Conservation (phyloP, 2,888 invertebrate species). For the Eupithecia abbreviata region DNA sequence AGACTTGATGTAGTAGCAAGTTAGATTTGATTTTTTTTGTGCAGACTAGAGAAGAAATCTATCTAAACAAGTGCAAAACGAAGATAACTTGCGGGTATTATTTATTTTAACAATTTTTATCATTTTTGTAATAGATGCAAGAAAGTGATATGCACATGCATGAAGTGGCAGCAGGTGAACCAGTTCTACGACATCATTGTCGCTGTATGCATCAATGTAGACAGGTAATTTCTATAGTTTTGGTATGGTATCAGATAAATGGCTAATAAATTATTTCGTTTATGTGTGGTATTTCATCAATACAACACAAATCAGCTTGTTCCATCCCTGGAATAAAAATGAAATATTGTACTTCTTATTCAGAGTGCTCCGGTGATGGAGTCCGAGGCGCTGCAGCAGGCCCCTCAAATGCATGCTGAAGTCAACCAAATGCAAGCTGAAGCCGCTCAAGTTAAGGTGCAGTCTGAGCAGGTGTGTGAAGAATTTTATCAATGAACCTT, state of each 20-base stretch:
- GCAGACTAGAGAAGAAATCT: neutral
- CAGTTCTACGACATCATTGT: conserved; percentile 72
- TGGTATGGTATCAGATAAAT: neutral
- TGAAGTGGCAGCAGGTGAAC: conserved; percentile 73
- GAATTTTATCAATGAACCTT: conserved; percentile 20
- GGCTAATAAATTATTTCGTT: too few species aligned
- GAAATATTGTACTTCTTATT: neutral
- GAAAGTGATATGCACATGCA: conserved; percentile 72
- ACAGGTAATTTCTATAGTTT: conserved; percentile 59
- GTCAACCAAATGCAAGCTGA: conserved; percentile 72
- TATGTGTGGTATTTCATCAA: neutral
- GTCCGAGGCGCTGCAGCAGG: conserved; percentile 74
- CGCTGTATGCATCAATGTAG: conserved; percentile 78
- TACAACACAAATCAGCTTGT: neutral
- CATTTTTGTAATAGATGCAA: conserved; percentile 63
- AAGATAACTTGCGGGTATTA: neutral
- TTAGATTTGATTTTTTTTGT: neutral
- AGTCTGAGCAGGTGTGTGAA: conserved; percentile 63
- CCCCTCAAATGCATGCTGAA: conserved; percentile 70
- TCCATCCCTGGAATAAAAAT: neutral
- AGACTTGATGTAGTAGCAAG: neutral
- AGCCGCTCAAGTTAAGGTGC: conserved; percentile 67
- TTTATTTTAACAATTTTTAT: neutral
- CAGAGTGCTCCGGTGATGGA: conserved; percentile 74
- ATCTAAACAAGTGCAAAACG: neutral